These are phyloP conservation scores for Drosophila simulans DNA, from an alignment of 1,140 invertebrate species.

Conservation along the genomic window DNA sequence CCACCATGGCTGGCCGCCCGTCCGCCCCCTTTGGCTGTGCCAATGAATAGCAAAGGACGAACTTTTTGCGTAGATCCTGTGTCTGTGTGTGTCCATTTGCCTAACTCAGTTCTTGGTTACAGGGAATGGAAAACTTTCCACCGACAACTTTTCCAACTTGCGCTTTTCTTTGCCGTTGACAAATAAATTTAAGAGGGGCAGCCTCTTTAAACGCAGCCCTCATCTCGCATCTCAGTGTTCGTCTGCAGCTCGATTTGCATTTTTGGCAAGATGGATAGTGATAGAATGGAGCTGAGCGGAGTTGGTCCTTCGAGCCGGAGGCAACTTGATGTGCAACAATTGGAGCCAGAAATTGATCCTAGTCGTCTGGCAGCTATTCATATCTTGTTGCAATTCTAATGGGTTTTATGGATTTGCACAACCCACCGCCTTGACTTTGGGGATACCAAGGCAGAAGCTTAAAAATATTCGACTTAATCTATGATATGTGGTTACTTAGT, in stretches of 20 bases:
- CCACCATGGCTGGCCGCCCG: background rate
- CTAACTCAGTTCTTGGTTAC: conserved; percentile 46
- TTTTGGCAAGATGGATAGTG: conserved; percentile 48
- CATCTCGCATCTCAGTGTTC: background rate
- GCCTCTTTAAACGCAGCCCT: conserved; percentile 15
- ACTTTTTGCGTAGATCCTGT: conserved; percentile 33
- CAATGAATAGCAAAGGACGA: conserved; percentile 50
- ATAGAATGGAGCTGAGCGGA: background rate
- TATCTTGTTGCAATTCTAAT: conserved; percentile 24
- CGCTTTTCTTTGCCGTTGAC: conserved; percentile 78
- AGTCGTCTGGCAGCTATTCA: conserved; percentile 13
- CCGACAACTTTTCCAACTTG: conserved; percentile 53
- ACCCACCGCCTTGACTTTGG: background rate
- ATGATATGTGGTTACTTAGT: no score
- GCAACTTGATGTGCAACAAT: conserved; percentile 46
- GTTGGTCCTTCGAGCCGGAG: conserved; percentile 15
- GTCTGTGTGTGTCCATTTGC: conserved; percentile 38
- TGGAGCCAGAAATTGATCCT: conserved; percentile 36
- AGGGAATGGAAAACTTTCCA: conserved; percentile 43
- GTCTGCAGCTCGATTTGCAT: conserved; percentile 61
- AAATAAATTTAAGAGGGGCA: conserved; percentile 63
- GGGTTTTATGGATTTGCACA: background rate
- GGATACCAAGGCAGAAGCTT: no score
- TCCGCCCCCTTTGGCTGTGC: conserved; percentile 1
- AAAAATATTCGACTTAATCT: no score